phyloP scores from a whole-genome alignment of 2,797 vertebrate species.

The Pantherophis vulpinus region DNA sequence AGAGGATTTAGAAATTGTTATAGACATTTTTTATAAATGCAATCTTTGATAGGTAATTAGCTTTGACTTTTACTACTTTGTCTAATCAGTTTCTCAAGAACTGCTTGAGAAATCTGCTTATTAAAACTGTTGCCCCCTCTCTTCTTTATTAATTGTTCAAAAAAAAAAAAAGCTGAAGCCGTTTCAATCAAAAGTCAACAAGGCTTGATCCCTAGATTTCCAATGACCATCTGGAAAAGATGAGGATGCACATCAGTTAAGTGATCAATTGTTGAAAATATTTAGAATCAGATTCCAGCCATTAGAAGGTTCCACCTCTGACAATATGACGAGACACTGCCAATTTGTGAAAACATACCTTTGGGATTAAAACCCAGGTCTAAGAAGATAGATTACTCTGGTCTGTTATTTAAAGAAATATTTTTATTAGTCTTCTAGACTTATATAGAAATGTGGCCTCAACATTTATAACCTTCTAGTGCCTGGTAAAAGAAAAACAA shows the following conservation, averaged over 20 bases:
- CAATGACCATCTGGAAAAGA: background rate
- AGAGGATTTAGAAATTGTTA: slow-evolving; percentile 53
- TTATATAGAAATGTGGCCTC: background rate
- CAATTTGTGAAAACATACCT: background rate
- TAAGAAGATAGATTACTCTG: background rate
- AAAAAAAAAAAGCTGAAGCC: slow-evolving; percentile 3
- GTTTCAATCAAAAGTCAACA: background rate
- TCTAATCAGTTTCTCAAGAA: slow-evolving; percentile 22
- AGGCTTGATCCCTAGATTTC: background rate
- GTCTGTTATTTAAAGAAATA: background rate
- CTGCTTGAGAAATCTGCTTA: background rate
- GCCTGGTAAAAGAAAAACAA: background rate
- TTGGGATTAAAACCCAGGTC: background rate
- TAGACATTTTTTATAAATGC: slow-evolving; percentile 26
- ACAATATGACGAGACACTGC: background rate
- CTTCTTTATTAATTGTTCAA: background rate
- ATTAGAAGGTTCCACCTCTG: background rate
- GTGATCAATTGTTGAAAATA: background rate
- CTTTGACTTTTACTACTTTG: slow-evolving; percentile 41
- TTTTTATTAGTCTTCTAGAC: background rate
- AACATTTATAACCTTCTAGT: background rate
- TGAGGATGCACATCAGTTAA: background rate
- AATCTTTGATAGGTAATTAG: slow-evolving; percentile 44
- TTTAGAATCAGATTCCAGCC: background rate
- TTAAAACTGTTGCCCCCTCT: background rate